These are phyloP conservation scores for Acholoe squamosa DNA, from an alignment of 2,888 invertebrate species.

Conservation along the genomic window DNA sequence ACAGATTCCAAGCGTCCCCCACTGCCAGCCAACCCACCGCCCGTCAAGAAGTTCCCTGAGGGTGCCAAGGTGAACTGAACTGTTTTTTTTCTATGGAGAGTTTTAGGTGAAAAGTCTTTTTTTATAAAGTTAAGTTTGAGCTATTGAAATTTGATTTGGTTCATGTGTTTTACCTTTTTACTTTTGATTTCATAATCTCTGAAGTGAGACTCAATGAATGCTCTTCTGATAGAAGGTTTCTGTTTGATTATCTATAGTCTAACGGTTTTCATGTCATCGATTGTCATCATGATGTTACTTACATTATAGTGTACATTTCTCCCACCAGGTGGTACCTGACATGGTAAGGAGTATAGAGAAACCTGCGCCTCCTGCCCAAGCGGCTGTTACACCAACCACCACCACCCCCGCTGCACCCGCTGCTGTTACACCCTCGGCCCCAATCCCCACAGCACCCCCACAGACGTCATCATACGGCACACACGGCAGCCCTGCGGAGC, in stretches of 20 bases:
- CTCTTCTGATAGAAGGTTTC: too few species aligned
- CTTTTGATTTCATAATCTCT: too few species aligned
- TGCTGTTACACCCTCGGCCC: background rate
- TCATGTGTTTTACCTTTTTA: too few species aligned
- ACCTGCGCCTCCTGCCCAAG: background rate
- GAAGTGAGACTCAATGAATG: too few species aligned
- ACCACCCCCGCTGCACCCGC: background rate
- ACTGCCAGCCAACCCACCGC: background rate
- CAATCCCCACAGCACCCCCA: background rate
- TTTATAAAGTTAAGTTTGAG: too few species aligned
- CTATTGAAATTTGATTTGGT: too few species aligned
- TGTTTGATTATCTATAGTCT: too few species aligned
- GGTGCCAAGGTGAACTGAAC: background rate
- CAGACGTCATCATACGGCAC: background rate
- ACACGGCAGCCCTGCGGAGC: background rate
- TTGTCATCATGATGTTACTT: too few species aligned
- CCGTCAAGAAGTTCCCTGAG: constrained; percentile 18
- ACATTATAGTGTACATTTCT: too few species aligned
- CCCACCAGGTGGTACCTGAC: background rate
- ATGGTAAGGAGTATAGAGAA: background rate
- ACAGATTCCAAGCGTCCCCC: background rate
- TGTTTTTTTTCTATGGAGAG: too few species aligned
- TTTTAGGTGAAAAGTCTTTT: too few species aligned
- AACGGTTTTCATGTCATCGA: too few species aligned
- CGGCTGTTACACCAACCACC: background rate